Percentiles rank a stretch among this genome's conserved stretches.
Evolutionary conservation across 2,888 invertebrate genomes (phyloP).

Genomic region (Drosophila imparisetae): DNA sequence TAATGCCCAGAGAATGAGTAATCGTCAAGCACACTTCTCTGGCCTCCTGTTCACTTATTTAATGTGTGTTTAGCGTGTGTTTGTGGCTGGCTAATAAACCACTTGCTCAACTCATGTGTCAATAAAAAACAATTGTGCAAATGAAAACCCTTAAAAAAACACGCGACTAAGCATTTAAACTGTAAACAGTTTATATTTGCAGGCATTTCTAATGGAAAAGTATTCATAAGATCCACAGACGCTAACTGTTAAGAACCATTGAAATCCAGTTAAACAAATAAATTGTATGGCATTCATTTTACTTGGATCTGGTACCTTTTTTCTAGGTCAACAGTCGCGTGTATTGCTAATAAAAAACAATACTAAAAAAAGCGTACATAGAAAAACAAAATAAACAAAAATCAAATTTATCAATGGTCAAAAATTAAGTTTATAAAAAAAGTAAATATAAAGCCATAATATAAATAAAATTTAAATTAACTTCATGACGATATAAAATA

Average conservation of each 20-base stretch:
- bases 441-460: background rate
- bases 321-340: background rate
- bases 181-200: constrained; percentile 7
- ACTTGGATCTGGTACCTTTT: background rate
- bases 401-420: background rate
- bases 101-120: constrained; percentile 8
- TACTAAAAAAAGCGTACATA: background rate
- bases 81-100: constrained; percentile 9
- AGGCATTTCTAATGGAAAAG: background rate
- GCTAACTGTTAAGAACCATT: background rate
- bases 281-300: background rate
- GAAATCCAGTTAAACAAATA: background rate
- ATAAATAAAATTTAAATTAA: background rate
- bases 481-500: background rate
- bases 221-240: background rate
- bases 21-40: constrained; percentile 5
- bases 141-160: constrained; percentile 23
- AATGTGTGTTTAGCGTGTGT: constrained; percentile 9
- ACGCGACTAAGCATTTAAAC: background rate
- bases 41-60: constrained; percentile 7
- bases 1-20: constrained; percentile 18
- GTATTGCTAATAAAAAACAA: background rate
- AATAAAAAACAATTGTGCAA: constrained; percentile 39
- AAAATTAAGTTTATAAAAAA: background rate
- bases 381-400: background rate